Evolutionary conservation across 2,888 invertebrate genomes (phyloP).

Genomic region (Yponomeuta evonymella): DNA sequence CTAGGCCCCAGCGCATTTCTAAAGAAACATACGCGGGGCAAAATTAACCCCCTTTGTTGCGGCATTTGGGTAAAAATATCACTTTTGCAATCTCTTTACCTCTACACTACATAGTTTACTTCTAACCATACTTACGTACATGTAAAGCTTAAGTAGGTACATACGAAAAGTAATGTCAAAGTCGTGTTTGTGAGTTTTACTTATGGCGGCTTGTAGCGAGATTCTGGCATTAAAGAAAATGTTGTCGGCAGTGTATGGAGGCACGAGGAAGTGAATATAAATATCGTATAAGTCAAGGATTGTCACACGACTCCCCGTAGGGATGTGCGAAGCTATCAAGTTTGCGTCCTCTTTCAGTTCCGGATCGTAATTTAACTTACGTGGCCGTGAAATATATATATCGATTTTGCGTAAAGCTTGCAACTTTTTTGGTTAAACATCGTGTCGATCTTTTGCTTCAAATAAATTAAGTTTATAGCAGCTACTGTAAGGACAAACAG

Average conservation of each 20-base stretch:
- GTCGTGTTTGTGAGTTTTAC: not conserved
- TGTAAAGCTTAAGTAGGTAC: not conserved
- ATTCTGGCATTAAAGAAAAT: slow-evolving; percentile 32
- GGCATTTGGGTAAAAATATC: too few relatives aligned
- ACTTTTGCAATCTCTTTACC: too few relatives aligned
- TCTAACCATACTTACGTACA: not conserved
- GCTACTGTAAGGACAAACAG: not conserved
- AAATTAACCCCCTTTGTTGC: too few relatives aligned
- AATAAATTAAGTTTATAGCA: too few relatives aligned
- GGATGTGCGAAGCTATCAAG: slow-evolving; percentile 20
- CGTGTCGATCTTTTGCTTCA: too few relatives aligned
- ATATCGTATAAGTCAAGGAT: slow-evolving; percentile 61
- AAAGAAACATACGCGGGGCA: too few relatives aligned
- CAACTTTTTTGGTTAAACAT: too few relatives aligned
- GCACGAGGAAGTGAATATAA: slow-evolving; percentile 64
- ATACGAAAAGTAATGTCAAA: not conserved
- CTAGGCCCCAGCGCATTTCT: too few relatives aligned
- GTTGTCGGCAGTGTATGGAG: slow-evolving; percentile 36
- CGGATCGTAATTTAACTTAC: slow-evolving; percentile 5
- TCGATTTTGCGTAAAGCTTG: not conserved
- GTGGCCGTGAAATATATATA: slow-evolving; percentile 4
- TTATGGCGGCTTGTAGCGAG: not conserved
- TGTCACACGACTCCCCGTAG: slow-evolving; percentile 27
- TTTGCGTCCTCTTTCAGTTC: slow-evolving; percentile 12
- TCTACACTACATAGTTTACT: too few relatives aligned